Conservation (phyloP, 2,113 vertebrate genomes). For the Crotalus horridus region DNA sequence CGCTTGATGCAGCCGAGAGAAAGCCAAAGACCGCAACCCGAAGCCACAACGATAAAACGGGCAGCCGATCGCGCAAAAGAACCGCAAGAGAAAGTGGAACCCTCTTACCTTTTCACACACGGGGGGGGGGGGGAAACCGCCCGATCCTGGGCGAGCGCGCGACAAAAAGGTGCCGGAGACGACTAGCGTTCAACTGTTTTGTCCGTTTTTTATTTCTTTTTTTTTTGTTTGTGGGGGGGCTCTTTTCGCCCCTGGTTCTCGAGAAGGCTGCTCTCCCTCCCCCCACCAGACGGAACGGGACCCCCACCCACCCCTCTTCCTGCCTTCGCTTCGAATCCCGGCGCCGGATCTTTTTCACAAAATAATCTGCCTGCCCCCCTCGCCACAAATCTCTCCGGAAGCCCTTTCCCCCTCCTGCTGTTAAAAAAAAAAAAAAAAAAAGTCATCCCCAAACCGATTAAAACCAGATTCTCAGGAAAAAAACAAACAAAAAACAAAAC, state of each 20-base stretch:
- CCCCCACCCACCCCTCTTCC: conserved; percentile 3
- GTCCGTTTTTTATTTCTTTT: conserved; percentile 14
- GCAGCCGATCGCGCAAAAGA: too few relatives aligned
- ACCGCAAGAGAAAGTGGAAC: too few relatives aligned
- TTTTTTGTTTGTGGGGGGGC: conserved; percentile 43
- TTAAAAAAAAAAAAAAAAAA: conserved; percentile 17
- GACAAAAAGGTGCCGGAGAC: conserved; percentile 27
- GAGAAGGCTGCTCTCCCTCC: conserved; percentile 75
- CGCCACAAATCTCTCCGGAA: neutral
- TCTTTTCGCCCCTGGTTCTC: conserved; percentile 73
- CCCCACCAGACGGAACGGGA: conserved; percentile 65
- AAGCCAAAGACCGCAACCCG: too few relatives aligned
- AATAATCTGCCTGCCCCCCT: conserved; percentile 41
- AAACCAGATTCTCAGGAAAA: conserved; percentile 38
- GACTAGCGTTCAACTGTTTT: conserved; percentile 42
- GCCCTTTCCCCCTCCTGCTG: neutral
- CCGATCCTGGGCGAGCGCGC: neutral
- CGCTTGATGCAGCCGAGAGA: too few relatives aligned
- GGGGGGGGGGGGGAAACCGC: too few relatives aligned
- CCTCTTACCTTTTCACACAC: neutral
- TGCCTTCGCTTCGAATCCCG: conserved; percentile 3
- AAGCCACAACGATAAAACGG: too few relatives aligned
- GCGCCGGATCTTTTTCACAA: conserved; percentile 39
- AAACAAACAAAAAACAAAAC: neutral
- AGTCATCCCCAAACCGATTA: conserved; percentile 8